Conservation (phyloP, 2,113 vertebrate species). For the Chamaea fasciata region DNA sequence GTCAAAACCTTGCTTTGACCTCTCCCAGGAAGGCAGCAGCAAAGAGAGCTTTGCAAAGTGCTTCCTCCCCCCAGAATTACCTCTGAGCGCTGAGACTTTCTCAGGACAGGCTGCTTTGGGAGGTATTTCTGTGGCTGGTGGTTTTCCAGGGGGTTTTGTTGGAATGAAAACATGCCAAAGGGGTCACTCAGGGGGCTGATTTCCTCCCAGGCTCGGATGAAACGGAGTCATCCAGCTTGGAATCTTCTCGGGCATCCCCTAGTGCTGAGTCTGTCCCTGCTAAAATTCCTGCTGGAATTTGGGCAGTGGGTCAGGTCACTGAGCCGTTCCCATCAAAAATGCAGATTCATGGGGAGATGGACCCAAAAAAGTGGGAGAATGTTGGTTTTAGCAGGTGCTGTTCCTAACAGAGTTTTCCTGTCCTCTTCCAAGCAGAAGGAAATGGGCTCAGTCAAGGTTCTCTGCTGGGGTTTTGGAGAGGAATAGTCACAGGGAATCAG, state of each 20-base stretch:
- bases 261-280: background rate
- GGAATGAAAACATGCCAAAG: background rate
- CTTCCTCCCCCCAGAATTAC: background rate
- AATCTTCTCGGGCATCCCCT: background rate
- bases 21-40: background rate
- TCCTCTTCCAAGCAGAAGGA: background rate
- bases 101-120: background rate
- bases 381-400: background rate
- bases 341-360: background rate
- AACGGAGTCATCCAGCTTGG: background rate
- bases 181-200: background rate
- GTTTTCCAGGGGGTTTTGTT: background rate
- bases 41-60: background rate
- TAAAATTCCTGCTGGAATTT: background rate
- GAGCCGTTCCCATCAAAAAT: background rate
- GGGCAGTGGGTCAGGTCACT: background rate
- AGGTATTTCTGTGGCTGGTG: background rate
- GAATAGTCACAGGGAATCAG: fast-evolving
- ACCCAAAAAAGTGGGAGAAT: background rate
- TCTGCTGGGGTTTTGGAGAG: background rate
- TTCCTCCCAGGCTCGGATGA: background rate
- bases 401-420: background rate
- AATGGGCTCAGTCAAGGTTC: background rate
- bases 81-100: background rate
- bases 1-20: background rate